phyloP scores from a whole-genome alignment of 2,888 invertebrate species.

The Tenthredo mesomela region DNA sequence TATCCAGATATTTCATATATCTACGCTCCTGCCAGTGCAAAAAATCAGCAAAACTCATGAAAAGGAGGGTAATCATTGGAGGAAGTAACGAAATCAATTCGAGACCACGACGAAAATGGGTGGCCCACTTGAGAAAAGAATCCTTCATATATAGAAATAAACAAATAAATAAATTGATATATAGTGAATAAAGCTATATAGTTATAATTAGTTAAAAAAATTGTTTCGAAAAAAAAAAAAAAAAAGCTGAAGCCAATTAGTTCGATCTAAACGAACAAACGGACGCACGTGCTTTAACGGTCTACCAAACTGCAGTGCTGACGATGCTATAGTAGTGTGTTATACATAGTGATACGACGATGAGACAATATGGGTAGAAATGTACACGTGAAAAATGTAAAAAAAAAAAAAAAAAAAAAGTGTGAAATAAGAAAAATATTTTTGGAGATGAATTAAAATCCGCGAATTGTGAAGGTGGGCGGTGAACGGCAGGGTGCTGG shows the following conservation, averaged over 20 bases:
- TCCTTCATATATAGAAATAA: no score
- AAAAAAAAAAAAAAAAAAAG: background rate
- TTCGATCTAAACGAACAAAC: slow-evolving; percentile 1
- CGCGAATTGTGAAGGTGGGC: background rate
- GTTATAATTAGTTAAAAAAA: background rate
- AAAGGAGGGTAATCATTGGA: no score
- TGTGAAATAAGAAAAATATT: background rate
- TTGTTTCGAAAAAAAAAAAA: background rate
- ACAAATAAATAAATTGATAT: no score
- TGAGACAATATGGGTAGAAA: background rate
- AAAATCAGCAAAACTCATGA: no score
- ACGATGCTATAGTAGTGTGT: background rate
- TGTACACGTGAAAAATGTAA: background rate
- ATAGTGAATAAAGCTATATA: background rate
- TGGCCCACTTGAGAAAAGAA: no score
- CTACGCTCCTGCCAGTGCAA: no score
- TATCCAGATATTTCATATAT: no score
- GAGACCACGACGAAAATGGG: no score
- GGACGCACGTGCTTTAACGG: slow-evolving; percentile 12
- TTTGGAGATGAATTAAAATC: background rate
- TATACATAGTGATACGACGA: background rate
- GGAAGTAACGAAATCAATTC: no score
- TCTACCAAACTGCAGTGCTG: background rate
- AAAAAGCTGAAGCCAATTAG: slow-evolving; percentile 28
- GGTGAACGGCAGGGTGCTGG: slow-evolving; percentile 13